These are phyloP conservation scores for Drosophila monieri DNA, from an alignment of 2,888 invertebrate species.

Conservation along the genomic window DNA sequence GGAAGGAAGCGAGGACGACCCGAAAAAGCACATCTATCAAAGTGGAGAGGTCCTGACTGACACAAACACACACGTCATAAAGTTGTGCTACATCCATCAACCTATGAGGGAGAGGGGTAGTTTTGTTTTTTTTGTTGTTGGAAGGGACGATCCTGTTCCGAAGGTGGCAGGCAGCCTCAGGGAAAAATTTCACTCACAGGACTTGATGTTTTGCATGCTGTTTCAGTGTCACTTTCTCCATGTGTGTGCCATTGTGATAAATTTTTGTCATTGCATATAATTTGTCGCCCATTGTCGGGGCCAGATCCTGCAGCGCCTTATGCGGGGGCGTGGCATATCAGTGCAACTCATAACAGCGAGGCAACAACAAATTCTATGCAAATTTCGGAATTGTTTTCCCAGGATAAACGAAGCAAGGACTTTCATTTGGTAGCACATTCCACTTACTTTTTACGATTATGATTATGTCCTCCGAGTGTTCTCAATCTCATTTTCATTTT, in stretches of 20 bases:
- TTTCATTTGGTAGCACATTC: slow-evolving; percentile 41
- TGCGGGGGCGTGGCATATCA: slow-evolving; percentile 28
- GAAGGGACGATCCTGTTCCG: neutral
- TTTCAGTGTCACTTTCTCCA: slow-evolving; percentile 13
- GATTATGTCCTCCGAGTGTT: slow-evolving; percentile 58
- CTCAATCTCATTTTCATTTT: slow-evolving; percentile 49
- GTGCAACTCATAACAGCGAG: slow-evolving; percentile 30
- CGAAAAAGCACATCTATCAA: slow-evolving; percentile 39
- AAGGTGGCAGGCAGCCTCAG: slow-evolving; percentile 1
- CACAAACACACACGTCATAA: slow-evolving; percentile 54
- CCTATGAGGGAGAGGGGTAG: neutral
- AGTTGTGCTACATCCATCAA: slow-evolving; percentile 68
- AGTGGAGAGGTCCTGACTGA: slow-evolving; percentile 33
- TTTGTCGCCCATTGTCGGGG: slow-evolving; percentile 68
- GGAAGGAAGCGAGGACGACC: neutral
- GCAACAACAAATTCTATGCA: slow-evolving; percentile 39
- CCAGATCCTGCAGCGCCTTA: slow-evolving; percentile 18
- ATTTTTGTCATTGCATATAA: slow-evolving; percentile 65
- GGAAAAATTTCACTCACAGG: slow-evolving; percentile 66
- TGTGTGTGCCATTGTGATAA: slow-evolving; percentile 42
- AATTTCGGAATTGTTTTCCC: slow-evolving; percentile 38
- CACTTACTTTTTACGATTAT: slow-evolving; percentile 63
- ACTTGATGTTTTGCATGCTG: slow-evolving; percentile 63
- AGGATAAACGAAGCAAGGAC: neutral
- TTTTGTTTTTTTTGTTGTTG: neutral